phyloP scores from a whole-genome alignment of 2,113 vertebrate genomes.

The Coptodon bakossiorum region DNA sequence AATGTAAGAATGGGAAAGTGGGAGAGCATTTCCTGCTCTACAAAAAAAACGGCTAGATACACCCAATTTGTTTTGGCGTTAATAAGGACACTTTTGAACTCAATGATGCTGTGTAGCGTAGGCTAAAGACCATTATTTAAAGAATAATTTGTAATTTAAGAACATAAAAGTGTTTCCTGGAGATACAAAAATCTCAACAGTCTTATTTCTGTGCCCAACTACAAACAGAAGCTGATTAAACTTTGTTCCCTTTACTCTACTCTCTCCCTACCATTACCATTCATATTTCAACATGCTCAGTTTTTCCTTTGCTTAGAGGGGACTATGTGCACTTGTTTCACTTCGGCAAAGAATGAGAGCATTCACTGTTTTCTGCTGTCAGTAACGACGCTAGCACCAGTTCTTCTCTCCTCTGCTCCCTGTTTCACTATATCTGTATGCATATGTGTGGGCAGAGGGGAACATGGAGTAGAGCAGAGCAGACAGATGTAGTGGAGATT shows the following conservation, averaged over 20 bases:
- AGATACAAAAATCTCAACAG: background rate
- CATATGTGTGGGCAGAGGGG: background rate
- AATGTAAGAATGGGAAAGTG: slow-evolving; percentile 74
- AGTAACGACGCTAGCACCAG: background rate
- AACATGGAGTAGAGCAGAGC: background rate
- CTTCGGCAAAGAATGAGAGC: background rate
- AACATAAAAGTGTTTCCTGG: background rate
- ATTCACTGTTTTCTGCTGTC: background rate
- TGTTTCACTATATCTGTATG: background rate
- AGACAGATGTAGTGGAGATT: background rate
- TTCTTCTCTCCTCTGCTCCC: background rate
- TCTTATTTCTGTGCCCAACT: background rate
- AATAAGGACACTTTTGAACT: background rate
- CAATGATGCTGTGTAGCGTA: background rate
- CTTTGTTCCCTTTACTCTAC: background rate
- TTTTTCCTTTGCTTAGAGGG: background rate
- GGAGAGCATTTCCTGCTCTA: background rate
- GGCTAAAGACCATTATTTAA: background rate
- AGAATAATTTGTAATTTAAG: background rate
- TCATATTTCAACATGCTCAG: background rate
- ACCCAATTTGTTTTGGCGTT: background rate
- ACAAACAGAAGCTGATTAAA: background rate
- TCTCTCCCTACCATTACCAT: background rate
- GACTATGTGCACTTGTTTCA: background rate
- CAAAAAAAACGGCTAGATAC: background rate